A percentile compares a stretch with the other conserved stretches of the same genome.
phyloP scores from a whole-genome alignment of 2,113 vertebrate genomes.

The Tylochromis polylepis region DNA sequence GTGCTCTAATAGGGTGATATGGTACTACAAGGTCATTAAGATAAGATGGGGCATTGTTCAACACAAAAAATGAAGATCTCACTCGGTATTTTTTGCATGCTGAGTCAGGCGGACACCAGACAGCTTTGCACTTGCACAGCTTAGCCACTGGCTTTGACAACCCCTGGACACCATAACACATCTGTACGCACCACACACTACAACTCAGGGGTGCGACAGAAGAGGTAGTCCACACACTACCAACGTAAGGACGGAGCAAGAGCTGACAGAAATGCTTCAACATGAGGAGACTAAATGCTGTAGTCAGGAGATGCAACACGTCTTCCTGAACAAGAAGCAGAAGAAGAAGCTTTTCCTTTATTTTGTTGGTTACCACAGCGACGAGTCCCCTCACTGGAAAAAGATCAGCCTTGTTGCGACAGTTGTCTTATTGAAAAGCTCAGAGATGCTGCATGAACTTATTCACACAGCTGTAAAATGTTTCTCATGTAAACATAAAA shows the following conservation, averaged over 20 bases:
- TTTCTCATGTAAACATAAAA: not conserved
- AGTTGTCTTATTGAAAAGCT: not conserved
- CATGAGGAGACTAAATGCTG: not conserved
- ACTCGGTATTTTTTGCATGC: too few relatives aligned
- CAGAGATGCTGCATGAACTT: not conserved
- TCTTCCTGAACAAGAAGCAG: not conserved
- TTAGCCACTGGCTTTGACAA: not conserved
- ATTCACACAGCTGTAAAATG: not conserved
- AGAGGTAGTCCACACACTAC: too few relatives aligned
- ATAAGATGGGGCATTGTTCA: too few relatives aligned
- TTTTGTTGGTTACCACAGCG: not conserved
- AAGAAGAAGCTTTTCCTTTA: not conserved
- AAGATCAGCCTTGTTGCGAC: not conserved
- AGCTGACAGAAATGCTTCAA: not conserved
- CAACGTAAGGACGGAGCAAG: not conserved
- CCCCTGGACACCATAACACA: not conserved
- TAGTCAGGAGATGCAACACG: not conserved
- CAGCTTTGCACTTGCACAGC: not conserved
- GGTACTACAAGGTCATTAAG: too few relatives aligned
- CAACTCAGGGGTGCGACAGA: too few relatives aligned
- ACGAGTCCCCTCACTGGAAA: not conserved
- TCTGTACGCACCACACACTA: too few relatives aligned
- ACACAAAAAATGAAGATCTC: too few relatives aligned
- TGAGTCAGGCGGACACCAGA: not conserved
- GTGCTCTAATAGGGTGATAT: too few relatives aligned